phyloP scores from a whole-genome alignment of 2,113 vertebrate genomes.

The Paramisgurnus dabryanus region DNA sequence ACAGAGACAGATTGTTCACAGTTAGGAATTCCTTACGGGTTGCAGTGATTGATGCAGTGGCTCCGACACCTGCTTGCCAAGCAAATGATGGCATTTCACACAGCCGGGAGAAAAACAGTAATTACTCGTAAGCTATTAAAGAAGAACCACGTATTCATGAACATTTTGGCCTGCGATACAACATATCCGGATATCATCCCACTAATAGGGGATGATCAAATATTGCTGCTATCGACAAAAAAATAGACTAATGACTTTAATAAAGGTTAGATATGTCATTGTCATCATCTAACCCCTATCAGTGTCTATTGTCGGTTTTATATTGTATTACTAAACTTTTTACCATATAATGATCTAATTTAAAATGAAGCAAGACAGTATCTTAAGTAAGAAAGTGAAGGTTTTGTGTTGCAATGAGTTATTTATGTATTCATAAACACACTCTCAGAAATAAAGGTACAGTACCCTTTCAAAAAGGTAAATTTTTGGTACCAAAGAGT shows the following conservation, averaged over 20 bases:
- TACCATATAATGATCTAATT: conserved; percentile 26
- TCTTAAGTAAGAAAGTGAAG: conserved; percentile 1
- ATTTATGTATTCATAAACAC: not conserved
- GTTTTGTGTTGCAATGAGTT: not conserved
- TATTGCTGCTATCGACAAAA: conserved; percentile 23
- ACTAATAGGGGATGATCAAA: conserved; percentile 19
- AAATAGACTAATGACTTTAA: conserved; percentile 1
- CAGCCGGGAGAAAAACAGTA: conserved; percentile 52
- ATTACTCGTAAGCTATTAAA: conserved; percentile 64
- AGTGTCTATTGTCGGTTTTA: not conserved
- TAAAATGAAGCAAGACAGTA: not conserved
- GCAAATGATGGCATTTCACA: conserved; percentile 70
- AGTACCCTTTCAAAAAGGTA: too few species aligned
- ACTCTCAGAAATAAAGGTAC: too few species aligned
- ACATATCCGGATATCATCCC: conserved; percentile 53
- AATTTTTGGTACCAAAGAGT: too few species aligned
- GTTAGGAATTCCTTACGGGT: conserved; percentile 59
- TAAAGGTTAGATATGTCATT: conserved; percentile 21
- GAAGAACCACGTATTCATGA: conserved; percentile 53
- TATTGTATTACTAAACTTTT: conserved; percentile 22
- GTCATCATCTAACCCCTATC: conserved; percentile 23
- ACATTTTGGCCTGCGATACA: conserved; percentile 59
- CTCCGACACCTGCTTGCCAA: conserved; percentile 50
- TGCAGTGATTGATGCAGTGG: conserved; percentile 59
- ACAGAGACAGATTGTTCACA: conserved; percentile 44